These are phyloP conservation scores for Hylaea fasciaria DNA, from an alignment of 2,888 invertebrate species.

Conservation along the genomic window DNA sequence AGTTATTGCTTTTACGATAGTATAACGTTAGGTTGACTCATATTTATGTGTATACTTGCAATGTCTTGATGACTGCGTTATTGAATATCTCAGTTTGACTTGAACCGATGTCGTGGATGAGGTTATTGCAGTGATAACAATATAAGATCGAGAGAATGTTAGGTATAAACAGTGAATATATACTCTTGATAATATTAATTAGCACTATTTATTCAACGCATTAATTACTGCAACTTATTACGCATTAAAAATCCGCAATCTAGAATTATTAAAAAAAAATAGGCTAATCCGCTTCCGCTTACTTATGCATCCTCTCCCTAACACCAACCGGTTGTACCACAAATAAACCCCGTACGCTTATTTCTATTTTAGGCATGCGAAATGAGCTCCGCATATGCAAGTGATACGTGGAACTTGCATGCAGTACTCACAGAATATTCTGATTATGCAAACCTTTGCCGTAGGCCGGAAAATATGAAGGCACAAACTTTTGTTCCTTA, in stretches of 20 bases:
- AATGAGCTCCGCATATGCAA: constrained; percentile 64
- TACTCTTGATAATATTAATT: too few species aligned
- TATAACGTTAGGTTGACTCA: neutral
- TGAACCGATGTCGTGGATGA: too few species aligned
- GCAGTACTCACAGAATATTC: constrained; percentile 52
- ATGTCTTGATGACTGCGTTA: too few species aligned
- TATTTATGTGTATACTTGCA: too few species aligned
- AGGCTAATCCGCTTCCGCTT: constrained; percentile 14
- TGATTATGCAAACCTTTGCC: constrained; percentile 58
- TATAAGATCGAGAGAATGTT: too few species aligned
- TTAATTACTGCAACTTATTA: too few species aligned
- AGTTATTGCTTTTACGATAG: neutral
- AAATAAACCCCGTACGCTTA: constrained; percentile 57
- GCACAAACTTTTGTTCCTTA: constrained; percentile 18
- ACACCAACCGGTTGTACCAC: constrained; percentile 25
- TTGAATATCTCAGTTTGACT: too few species aligned
- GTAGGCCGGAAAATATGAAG: constrained; percentile 38
- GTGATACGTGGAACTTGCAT: constrained; percentile 65
- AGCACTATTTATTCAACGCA: too few species aligned
- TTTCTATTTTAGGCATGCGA: constrained; percentile 70
- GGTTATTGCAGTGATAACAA: too few species aligned
- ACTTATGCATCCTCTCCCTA: constrained; percentile 5
- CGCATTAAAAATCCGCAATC: too few species aligned
- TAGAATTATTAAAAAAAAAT: too few species aligned
- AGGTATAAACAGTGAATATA: too few species aligned